Base-by-base conservation (phyloP, 2,888 invertebrate genomes). In the Cerastis rubricosa region DNA sequence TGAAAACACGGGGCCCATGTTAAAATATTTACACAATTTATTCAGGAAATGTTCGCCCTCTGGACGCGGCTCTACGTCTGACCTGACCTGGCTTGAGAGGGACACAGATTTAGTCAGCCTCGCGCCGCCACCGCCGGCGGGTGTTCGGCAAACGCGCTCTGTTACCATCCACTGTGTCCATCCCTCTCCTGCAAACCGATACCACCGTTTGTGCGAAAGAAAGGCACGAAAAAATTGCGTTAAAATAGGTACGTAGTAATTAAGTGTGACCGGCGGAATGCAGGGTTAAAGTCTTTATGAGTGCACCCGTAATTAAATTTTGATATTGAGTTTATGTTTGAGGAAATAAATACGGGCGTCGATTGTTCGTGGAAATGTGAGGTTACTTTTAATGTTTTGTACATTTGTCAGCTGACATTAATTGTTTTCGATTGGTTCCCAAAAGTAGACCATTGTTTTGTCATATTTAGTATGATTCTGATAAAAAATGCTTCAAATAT, bases 41-140 rank as follows among this genome's bases (percentile, higher is more conserved):
- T 91, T 87, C 80, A 77, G 84, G 74, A 88, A 88, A 85, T 89
- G 85, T 72, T 85, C 79, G 86, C 87, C 76, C 85, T 88, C 84
- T 94, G 93, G 80, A 92, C 94, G 89, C 90, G 83, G 85, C 95
- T 90, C 90, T 87, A 91, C 87, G 84, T 76, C 89, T 94, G 95
- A 95, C 95, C 96, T 96, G 96, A 96, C 96, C 96, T 94, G 95
- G 92, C 93, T 91, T 91, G 92, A 93, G 94, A 93, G 90, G 89
- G 90, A 89, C 96, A 95, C 94, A 96, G 96, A 96, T 96, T 96
- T 95, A 96, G 96, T 96, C 94, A 94, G 94, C 92, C 93, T 93
- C 94, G 95, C 94, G 94, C 93, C 94, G 93, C 93, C 93, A 89
- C 89, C 92, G 94, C 91, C 88, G 92, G 93, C 94, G 95, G 94